A percentile compares a stretch with the other conserved stretches of the same genome.
Conservation (phyloP, 2,888 invertebrate genomes). For the Euspilapteryx auroguttella region DNA sequence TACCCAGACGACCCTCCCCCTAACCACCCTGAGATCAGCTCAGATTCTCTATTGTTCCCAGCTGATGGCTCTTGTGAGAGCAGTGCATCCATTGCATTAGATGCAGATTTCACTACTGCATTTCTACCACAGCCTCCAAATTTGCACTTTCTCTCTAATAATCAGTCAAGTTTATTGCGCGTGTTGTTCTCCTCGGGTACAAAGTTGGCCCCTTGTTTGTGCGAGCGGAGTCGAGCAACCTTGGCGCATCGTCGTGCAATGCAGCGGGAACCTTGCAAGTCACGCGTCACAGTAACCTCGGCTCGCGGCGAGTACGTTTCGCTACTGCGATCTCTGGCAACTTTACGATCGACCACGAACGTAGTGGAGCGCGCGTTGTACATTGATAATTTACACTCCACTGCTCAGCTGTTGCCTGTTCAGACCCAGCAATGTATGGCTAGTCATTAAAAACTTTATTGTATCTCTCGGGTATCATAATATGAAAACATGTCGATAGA, state of each 20-base stretch:
- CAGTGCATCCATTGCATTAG: too few species aligned
- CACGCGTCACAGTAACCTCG: conserved; percentile 62
- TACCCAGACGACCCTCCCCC: background rate
- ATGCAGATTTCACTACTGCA: background rate
- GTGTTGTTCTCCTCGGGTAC: conserved; percentile 7
- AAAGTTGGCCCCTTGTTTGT: conserved; percentile 16
- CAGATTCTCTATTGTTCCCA: background rate
- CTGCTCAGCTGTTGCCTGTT: background rate
- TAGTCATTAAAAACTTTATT: background rate
- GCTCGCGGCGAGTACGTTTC: conserved; percentile 47
- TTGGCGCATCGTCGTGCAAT: conserved; percentile 62
- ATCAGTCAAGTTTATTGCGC: conserved; percentile 8
- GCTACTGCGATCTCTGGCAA: conserved; percentile 26
- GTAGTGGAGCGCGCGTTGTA: conserved; percentile 9
- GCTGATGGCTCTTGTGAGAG: too few species aligned
- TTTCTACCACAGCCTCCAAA: background rate
- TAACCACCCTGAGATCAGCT: background rate
- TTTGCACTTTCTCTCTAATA: conserved; percentile 4
- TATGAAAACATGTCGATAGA: conserved; percentile 41
- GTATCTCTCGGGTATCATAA: conserved; percentile 8
- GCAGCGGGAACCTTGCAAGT: conserved; percentile 61
- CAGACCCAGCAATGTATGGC: conserved; percentile 17
- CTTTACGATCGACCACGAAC: conserved; percentile 10
- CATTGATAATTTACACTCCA: conserved; percentile 1
- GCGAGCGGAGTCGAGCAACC: conserved; percentile 38